phyloP scores from a whole-genome alignment of 2,113 vertebrate species.

The Bagarius yarrelli region DNA sequence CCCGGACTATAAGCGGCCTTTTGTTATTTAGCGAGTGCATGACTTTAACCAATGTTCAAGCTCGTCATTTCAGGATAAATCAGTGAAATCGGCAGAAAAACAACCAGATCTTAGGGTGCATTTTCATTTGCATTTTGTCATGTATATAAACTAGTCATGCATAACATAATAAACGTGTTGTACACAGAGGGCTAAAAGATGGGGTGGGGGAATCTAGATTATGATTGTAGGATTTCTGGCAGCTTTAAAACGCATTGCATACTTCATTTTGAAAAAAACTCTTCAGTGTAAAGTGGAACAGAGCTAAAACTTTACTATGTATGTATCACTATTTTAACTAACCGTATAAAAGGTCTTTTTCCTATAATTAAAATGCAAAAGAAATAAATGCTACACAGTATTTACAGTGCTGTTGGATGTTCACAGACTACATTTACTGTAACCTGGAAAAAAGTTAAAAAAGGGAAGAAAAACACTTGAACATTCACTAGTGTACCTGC shows the following conservation, averaged over 20 bases:
- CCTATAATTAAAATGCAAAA: neutral
- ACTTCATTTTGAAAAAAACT: slow-evolving; percentile 17
- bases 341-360: slow-evolving; percentile 26
- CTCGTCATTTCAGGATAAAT: neutral
- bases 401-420: slow-evolving; percentile 21
- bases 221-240: neutral
- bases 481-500: slow-evolving; percentile 15
- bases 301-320: neutral
- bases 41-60: neutral
- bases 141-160: too few relatives aligned
- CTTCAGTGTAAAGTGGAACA: neutral
- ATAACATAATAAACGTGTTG: too few relatives aligned
- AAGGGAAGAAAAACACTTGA: neutral
- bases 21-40: slow-evolving; percentile 19
- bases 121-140: too few relatives aligned
- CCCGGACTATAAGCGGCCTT: slow-evolving; percentile 20
- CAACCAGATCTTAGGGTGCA: too few relatives aligned
- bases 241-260: slow-evolving; percentile 12
- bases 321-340: slow-evolving; percentile 8
- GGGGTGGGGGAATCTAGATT: too few relatives aligned
- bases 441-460: neutral
- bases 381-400: neutral
- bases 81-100: too few relatives aligned
- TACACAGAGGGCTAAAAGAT: too few relatives aligned
- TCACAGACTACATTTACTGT: neutral